These are phyloP conservation scores for Elachura formosa DNA, from an alignment of 2,113 vertebrate species.

Conservation along the genomic window DNA sequence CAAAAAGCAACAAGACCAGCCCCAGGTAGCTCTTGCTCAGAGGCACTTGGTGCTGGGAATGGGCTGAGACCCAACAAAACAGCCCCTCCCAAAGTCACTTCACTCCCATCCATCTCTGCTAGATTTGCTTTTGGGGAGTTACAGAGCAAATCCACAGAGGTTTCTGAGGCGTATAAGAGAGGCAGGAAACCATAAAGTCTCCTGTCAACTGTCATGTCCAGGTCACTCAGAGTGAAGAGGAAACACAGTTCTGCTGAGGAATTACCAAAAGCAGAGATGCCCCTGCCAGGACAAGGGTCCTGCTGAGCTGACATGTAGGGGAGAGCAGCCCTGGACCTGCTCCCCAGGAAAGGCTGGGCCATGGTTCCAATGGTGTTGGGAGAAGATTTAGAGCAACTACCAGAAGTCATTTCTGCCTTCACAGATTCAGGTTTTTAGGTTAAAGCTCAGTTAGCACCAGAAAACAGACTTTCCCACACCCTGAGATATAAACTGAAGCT, in stretches of 20 bases:
- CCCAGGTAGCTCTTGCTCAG: background rate
- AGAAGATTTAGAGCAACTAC: background rate
- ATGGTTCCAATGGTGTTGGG: fast-evolving
- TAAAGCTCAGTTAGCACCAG: background rate
- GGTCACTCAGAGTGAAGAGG: background rate
- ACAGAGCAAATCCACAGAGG: background rate
- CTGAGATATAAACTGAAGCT: background rate
- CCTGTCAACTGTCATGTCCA: background rate
- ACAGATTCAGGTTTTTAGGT: background rate
- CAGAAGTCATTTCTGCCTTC: background rate
- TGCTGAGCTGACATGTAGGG: background rate
- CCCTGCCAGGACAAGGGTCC: background rate
- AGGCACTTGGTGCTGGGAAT: background rate
- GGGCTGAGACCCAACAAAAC: background rate
- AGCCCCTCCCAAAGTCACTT: background rate
- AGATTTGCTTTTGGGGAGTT: background rate
- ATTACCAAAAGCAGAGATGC: fast-evolving
- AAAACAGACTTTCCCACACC: background rate
- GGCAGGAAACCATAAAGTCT: background rate
- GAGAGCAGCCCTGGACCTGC: background rate
- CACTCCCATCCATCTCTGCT: background rate
- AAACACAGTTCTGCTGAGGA: background rate
- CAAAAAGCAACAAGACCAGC: fast-evolving
- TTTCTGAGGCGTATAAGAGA: background rate
- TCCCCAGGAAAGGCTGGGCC: background rate